A percentile compares a stretch with the other conserved stretches of the same genome.
Evolutionary conservation across 2,797 vertebrate genomes (phyloP).

Genomic region (Mormyrops attenuatus): DNA sequence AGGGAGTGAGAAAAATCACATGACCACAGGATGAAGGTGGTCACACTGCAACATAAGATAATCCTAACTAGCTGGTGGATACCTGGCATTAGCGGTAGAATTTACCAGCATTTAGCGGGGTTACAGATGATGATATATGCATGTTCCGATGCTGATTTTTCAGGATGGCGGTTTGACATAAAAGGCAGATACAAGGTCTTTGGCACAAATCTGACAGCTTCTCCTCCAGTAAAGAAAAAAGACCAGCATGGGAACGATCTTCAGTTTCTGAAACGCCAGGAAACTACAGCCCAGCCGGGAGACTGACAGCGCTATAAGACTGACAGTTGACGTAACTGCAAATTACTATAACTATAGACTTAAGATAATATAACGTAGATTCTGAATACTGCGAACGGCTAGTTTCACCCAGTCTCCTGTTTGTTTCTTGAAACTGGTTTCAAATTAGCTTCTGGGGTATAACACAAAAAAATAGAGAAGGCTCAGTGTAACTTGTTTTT

Average conservation of each 20-base stretch:
- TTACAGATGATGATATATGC: background rate
- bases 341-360: background rate
- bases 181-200: background rate
- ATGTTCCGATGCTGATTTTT: background rate
- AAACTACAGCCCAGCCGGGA: background rate
- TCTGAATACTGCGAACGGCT: background rate
- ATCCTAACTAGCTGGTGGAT: background rate
- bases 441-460: constrained; percentile 13
- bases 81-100: background rate
- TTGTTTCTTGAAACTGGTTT: background rate
- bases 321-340: background rate
- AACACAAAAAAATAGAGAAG: background rate
- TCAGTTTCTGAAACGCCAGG: background rate
- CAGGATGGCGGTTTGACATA: background rate
- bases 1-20: background rate
- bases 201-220: background rate
- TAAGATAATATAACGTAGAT: background rate
- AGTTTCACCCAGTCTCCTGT: background rate
- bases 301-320: background rate
- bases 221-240: background rate
- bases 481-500: background rate
- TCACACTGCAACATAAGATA: background rate
- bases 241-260: background rate
- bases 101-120: background rate
- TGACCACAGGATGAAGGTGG: background rate